Conservation (phyloP, 2,888 invertebrate genomes). For the Stenotaenia linearis region DNA sequence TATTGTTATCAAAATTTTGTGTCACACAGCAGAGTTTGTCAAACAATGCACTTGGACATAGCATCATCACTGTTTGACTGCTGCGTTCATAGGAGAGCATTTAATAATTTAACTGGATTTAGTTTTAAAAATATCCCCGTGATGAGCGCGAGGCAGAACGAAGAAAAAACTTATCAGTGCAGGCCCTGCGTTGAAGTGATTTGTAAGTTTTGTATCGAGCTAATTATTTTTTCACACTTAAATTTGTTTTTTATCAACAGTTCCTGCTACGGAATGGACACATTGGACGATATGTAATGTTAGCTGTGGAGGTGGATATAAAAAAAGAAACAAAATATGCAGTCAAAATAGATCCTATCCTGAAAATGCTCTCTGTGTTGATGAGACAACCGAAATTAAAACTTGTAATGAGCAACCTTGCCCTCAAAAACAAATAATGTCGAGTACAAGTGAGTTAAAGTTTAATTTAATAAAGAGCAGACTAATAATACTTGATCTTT, state of each 20-base stretch:
- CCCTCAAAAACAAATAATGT: neutral
- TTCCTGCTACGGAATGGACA: neutral
- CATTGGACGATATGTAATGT: neutral
- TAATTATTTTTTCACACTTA: no score
- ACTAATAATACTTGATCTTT: neutral
- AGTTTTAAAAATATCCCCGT: no score
- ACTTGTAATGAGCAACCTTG: neutral
- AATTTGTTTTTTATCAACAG: neutral
- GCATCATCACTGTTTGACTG: neutral
- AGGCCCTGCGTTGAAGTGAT: neutral
- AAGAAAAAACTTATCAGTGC: neutral
- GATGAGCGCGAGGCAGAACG: neutral
- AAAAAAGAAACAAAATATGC: neutral
- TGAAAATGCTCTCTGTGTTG: neutral
- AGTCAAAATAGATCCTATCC: neutral
- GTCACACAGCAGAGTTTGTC: neutral
- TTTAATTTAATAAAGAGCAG: neutral
- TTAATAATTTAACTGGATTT: neutral
- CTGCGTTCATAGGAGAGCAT: neutral
- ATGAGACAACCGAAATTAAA: neutral
- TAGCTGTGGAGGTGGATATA: neutral
- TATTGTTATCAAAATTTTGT: neutral
- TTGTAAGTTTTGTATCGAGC: neutral
- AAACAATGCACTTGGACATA: neutral
- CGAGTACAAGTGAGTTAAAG: neutral